Percentiles rank a stretch among this genome's conserved stretches.
These are phyloP conservation scores for Zaprionus davidi DNA, from an alignment of 1,140 invertebrate species.

Conservation along the genomic window DNA sequence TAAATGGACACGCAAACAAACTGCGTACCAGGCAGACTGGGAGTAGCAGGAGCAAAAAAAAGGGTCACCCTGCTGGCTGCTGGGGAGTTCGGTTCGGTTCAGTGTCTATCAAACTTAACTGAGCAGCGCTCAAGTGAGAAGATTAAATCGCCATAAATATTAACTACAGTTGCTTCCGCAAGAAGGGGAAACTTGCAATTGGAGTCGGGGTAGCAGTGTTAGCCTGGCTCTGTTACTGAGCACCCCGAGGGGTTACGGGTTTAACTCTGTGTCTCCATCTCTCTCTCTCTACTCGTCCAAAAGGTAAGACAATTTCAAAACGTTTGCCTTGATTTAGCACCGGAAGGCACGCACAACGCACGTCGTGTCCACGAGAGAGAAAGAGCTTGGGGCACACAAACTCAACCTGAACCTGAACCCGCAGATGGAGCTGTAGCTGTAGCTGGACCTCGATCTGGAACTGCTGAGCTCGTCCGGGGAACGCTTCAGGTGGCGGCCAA, in stretches of 20 bases:
- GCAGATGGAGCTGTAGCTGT: neutral
- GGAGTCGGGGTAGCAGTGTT: neutral
- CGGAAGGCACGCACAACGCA: slow-evolving; percentile 78
- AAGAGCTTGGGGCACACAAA: slow-evolving; percentile 1
- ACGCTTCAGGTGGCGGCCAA: slow-evolving; percentile 15
- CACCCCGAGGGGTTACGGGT: neutral
- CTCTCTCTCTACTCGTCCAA: slow-evolving; percentile 1
- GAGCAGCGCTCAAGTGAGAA: slow-evolving; percentile 80
- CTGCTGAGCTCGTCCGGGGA: slow-evolving; percentile 1
- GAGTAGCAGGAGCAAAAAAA: slow-evolving; percentile 40
- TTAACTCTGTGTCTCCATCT: neutral
- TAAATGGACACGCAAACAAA: slow-evolving; percentile 83
- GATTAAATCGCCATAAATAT: slow-evolving; percentile 83
- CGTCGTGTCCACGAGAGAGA: slow-evolving; percentile 50
- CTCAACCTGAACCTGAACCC: neutral
- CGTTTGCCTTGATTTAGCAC: slow-evolving; percentile 79
- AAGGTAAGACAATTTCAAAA: slow-evolving; percentile 80
- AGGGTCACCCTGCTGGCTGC: slow-evolving; percentile 55
- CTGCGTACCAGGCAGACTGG: slow-evolving; percentile 27
- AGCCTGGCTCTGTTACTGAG: too few relatives aligned
- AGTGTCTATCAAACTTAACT: slow-evolving; percentile 79
- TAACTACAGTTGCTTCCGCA: slow-evolving; percentile 76
- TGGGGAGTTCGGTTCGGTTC: slow-evolving; percentile 21
- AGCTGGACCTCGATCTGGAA: neutral
- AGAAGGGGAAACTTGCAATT: neutral